Percentiles rank a stretch among this genome's conserved stretches.
Conservation (phyloP, 2,888 invertebrate genomes). For the Diarsia mendica region DNA sequence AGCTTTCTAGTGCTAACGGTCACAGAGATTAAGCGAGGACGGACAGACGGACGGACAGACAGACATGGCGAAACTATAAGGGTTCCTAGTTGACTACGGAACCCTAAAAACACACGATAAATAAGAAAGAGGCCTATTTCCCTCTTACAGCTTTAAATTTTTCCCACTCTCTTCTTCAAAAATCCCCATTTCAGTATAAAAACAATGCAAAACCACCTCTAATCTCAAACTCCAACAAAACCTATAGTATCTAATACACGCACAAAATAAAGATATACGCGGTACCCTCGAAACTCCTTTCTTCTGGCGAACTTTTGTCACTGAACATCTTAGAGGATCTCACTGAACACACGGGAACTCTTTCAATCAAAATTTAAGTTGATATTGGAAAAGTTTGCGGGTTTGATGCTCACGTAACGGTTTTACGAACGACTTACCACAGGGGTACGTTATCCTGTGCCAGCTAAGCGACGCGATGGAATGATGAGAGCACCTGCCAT, state of each 20-base stretch:
- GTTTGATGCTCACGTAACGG: slow-evolving; percentile 75
- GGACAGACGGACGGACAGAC: no score
- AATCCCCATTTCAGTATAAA: not conserved
- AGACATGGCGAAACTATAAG: no score
- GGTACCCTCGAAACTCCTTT: slow-evolving; percentile 24
- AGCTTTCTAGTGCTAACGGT: no score
- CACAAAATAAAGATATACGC: slow-evolving; percentile 41
- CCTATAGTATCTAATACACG: not conserved
- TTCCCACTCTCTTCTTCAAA: not conserved
- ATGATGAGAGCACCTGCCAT: no score
- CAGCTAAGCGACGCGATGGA: slow-evolving; percentile 14
- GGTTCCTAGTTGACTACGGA: no score
- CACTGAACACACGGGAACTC: slow-evolving; percentile 69
- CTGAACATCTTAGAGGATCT: slow-evolving; percentile 49
- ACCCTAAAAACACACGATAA: no score
- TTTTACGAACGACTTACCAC: slow-evolving; percentile 59
- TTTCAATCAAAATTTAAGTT: slow-evolving; percentile 81
- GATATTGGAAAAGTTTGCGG: slow-evolving; percentile 79
- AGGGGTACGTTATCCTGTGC: not conserved
- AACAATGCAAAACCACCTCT: slow-evolving; percentile 13
- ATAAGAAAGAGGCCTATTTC: no score
- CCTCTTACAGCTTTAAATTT: no score
- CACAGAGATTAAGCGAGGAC: no score
- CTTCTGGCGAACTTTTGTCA: slow-evolving; percentile 50
- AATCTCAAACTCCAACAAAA: slow-evolving; percentile 16